Conservation (phyloP, 1,140 invertebrate genomes). For the Papilio polytes region DNA sequence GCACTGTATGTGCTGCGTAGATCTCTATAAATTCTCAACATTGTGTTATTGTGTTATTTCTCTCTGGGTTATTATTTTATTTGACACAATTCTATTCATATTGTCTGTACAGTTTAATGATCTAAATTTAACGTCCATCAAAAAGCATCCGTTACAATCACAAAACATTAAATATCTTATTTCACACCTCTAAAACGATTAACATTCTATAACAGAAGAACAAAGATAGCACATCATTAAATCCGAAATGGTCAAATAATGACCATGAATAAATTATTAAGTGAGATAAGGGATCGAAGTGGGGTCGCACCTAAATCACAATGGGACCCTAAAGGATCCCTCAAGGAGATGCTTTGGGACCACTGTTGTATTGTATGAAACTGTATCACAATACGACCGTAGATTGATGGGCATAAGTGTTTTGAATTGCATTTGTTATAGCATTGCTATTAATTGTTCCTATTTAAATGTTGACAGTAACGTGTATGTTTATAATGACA, state of each 20-base stretch:
- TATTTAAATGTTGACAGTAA: background rate
- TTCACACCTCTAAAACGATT: slow-evolving; percentile 76
- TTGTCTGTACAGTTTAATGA: background rate
- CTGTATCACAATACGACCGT: slow-evolving; percentile 74
- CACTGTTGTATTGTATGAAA: slow-evolving; percentile 73
- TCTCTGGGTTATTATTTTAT: background rate
- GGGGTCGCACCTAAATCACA: slow-evolving; percentile 72
- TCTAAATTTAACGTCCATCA: slow-evolving; percentile 44
- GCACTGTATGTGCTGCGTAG: too few species aligned
- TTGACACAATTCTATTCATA: slow-evolving; percentile 20
- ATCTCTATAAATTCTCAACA: too few species aligned
- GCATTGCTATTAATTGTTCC: slow-evolving; percentile 3
- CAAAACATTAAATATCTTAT: slow-evolving; percentile 68
- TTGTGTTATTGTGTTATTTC: too few species aligned
- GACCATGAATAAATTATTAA: slow-evolving; percentile 82
- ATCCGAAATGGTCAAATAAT: slow-evolving; percentile 81
- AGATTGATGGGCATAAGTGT: slow-evolving; percentile 62
- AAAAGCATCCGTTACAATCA: slow-evolving; percentile 62
- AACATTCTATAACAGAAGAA: slow-evolving; percentile 72
- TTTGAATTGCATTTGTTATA: slow-evolving; percentile 20
- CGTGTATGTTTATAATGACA: background rate
- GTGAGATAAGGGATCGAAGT: slow-evolving; percentile 70
- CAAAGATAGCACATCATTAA: slow-evolving; percentile 80
- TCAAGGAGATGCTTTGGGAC: slow-evolving; percentile 62
- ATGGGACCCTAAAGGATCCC: slow-evolving; percentile 70